Percentiles rank a stretch among this genome's conserved stretches.
Evolutionary conservation across 2,888 invertebrate genomes (phyloP).

Genomic region (Cephus pygmeus): DNA sequence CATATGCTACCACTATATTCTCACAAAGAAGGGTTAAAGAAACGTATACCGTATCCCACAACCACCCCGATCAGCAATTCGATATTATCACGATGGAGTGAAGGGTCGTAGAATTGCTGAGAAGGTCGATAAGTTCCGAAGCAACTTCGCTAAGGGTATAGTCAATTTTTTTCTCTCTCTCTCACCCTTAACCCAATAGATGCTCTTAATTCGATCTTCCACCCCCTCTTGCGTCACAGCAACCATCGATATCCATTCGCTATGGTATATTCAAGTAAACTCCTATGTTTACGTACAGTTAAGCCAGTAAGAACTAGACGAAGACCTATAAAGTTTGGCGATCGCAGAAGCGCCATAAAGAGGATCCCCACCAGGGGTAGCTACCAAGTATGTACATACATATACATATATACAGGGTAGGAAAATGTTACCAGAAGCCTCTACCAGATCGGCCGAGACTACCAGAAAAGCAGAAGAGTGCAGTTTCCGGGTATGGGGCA

Average conservation of each 20-base stretch:
- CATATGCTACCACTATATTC: background rate
- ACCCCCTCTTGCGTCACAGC: background rate
- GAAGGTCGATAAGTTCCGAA: background rate
- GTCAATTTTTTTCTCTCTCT: background rate
- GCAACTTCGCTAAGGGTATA: background rate
- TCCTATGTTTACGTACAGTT: conserved; percentile 29
- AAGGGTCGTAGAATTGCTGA: background rate
- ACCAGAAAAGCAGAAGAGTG: background rate
- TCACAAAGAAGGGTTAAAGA: background rate
- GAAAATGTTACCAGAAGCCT: background rate
- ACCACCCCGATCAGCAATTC: background rate
- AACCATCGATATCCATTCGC: background rate
- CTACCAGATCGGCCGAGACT: background rate
- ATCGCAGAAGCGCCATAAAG: conserved; percentile 49
- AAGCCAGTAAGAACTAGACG: conserved; percentile 20
- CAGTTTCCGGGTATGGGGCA: background rate
- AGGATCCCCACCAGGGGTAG: conserved; percentile 15
- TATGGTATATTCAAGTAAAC: background rate
- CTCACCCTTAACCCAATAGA: background rate
- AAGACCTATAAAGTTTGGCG: conserved; percentile 43
- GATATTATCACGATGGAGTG: background rate
- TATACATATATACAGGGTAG: background rate
- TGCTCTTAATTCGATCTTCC: background rate
- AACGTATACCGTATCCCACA: background rate
- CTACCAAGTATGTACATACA: background rate